A percentile compares a stretch with the other conserved stretches of the same genome.
These are phyloP conservation scores for Petrocephalus schoutedeni DNA, from an alignment of 2,797 vertebrate species.

Conservation along the genomic window DNA sequence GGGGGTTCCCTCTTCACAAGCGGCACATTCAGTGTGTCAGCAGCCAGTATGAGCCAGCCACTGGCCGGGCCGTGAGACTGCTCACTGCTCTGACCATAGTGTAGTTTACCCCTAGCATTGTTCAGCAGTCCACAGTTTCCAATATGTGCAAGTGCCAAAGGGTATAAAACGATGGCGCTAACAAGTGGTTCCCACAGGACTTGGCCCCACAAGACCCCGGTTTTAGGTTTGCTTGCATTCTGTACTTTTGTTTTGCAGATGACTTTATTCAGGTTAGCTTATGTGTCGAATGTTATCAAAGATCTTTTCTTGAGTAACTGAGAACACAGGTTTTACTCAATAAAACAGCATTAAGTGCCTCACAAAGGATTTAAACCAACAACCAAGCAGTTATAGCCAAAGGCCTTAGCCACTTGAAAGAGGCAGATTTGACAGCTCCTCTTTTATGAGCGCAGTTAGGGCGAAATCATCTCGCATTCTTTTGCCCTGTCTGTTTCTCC, in stretches of 20 bases:
- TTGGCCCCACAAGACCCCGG: background rate
- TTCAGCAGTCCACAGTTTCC: background rate
- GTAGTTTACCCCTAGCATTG: constrained; percentile 8
- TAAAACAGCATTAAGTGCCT: background rate
- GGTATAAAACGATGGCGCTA: background rate
- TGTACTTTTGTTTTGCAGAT: constrained; percentile 5
- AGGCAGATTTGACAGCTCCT: background rate
- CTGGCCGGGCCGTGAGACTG: background rate
- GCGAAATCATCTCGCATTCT: background rate
- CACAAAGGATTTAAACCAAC: constrained; percentile 13
- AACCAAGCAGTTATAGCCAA: background rate
- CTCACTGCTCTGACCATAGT: background rate
- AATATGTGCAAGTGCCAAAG: background rate
- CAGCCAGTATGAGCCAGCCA: background rate
- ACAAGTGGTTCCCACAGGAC: background rate
- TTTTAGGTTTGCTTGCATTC: background rate
- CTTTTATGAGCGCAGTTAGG: background rate
- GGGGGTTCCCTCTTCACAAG: background rate
- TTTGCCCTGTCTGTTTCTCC: background rate
- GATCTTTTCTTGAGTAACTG: background rate
- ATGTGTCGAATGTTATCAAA: background rate
- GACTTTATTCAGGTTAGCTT: constrained; percentile 4
- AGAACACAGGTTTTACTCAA: background rate
- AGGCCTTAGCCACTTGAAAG: background rate
- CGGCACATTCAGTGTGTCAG: background rate